These are phyloP conservation scores for Amyelois transitella DNA, from an alignment of 1,140 invertebrate genomes.

Conservation along the genomic window DNA sequence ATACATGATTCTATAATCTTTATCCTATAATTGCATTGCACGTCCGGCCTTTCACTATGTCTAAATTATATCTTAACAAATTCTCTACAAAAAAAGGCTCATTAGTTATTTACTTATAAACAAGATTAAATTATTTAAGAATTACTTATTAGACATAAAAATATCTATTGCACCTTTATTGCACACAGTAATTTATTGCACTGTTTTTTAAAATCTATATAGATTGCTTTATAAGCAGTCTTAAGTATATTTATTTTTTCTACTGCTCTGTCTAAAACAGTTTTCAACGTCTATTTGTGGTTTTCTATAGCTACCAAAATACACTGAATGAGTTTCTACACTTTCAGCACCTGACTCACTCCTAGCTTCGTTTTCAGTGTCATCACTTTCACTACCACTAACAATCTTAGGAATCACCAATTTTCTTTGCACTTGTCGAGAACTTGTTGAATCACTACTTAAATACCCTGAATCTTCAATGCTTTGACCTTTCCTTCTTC, in stretches of 20 bases:
- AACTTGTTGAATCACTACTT: slow-evolving; percentile 83
- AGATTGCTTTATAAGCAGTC: slow-evolving; percentile 14
- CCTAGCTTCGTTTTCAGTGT: slow-evolving; percentile 84
- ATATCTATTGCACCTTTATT: slow-evolving; percentile 31
- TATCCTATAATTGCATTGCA: slow-evolving; percentile 66
- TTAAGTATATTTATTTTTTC: slow-evolving; percentile 32
- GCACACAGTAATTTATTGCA: slow-evolving; percentile 29
- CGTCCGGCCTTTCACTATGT: slow-evolving; percentile 41
- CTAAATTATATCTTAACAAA: slow-evolving; percentile 14
- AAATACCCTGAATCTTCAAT: slow-evolving; percentile 82
- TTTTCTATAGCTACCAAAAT: slow-evolving; percentile 78
- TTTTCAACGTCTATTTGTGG: slow-evolving; percentile 29
- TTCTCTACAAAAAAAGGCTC: too few species aligned
- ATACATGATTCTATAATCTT: too few species aligned
- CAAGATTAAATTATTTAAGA: not conserved
- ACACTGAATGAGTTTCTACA: slow-evolving; percentile 87
- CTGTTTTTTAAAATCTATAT: slow-evolving; percentile 13
- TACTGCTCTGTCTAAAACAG: slow-evolving; percentile 36
- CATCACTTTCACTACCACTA: slow-evolving; percentile 79
- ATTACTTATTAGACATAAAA: slow-evolving; percentile 10
- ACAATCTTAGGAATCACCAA: slow-evolving; percentile 55
- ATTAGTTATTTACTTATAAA: too few species aligned
- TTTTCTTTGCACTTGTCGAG: slow-evolving; percentile 54
- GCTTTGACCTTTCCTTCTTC: slow-evolving; percentile 48
- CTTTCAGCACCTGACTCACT: slow-evolving; percentile 90